A percentile compares a stretch with the other conserved stretches of the same genome.
Evolutionary conservation across 2,113 vertebrate genomes (phyloP).

Genomic region (Poeciliopsis occidentalis): DNA sequence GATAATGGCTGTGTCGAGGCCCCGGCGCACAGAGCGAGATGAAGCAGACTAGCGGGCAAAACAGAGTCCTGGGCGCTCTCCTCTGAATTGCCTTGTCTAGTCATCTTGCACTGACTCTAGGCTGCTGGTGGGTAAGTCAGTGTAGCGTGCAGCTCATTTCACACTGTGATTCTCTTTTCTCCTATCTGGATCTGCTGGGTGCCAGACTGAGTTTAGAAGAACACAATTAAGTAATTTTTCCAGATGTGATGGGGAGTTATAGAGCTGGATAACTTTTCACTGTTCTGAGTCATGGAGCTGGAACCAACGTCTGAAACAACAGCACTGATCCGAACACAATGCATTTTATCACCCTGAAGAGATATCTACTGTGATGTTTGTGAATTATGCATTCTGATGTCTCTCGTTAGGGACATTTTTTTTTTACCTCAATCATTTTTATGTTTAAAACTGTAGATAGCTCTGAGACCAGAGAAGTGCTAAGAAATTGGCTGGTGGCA

Average conservation of each 20-base stretch:
- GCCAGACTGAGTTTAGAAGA: constrained; percentile 65
- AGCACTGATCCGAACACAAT: constrained; percentile 18
- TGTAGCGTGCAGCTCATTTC: constrained; percentile 70
- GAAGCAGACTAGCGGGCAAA: constrained; percentile 47
- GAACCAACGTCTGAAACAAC: constrained; percentile 43
- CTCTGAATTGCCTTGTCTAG: constrained; percentile 54
- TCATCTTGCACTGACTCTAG: constrained; percentile 60
- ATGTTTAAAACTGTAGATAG: not conserved
- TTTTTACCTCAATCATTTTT: not conserved
- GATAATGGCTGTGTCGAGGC: constrained; percentile 62
- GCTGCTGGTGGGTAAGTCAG: constrained; percentile 42
- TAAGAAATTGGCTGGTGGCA: not conserved
- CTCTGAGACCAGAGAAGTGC: not conserved
- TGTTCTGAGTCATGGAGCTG: constrained; percentile 32
- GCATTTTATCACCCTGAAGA: constrained; percentile 20
- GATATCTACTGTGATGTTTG: not conserved
- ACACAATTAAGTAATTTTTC: constrained; percentile 69
- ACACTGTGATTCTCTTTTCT: constrained; percentile 67
- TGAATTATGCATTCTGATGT: constrained; percentile 3
- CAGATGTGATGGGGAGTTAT: constrained; percentile 60
- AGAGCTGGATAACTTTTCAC: constrained; percentile 49
- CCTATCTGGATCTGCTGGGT: constrained; percentile 66
- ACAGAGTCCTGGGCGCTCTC: constrained; percentile 40
- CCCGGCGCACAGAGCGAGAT: constrained; percentile 32
- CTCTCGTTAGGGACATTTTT: not conserved